phyloP scores from a whole-genome alignment of 2,113 vertebrate genomes.

The Toxotes jaculatrix region DNA sequence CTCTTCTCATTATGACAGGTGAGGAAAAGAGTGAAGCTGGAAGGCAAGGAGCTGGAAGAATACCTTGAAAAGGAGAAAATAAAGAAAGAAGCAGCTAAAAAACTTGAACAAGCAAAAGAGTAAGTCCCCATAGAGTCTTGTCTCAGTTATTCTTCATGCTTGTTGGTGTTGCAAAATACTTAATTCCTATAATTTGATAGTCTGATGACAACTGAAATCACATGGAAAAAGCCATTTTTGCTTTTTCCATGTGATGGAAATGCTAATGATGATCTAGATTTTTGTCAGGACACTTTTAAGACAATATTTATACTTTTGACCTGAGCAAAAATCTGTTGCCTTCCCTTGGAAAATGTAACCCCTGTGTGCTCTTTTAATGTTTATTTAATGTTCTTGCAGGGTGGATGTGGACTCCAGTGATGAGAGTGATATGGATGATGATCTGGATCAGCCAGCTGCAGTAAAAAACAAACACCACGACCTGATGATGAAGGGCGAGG shows the following conservation, averaged over 20 bases:
- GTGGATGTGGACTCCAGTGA: conserved; percentile 98
- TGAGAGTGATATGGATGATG: conserved; percentile 96
- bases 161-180: background rate
- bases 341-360: background rate
- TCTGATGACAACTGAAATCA: conserved; percentile 25
- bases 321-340: conserved; percentile 13
- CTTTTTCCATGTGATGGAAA: too few relatives aligned
- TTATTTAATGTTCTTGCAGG: conserved; percentile 75
- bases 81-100: conserved; percentile 98
- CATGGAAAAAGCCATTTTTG: conserved; percentile 3
- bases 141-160: background rate
- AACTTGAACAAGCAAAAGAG: conserved; percentile 99
- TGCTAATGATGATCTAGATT: conserved; percentile 26
- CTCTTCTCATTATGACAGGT: conserved; percentile 81
- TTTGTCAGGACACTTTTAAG: background rate
- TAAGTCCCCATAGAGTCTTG: conserved; percentile 78
- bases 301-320: conserved; percentile 3
- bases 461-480: conserved; percentile 96
- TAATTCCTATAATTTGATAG: background rate
- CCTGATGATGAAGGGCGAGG: conserved; percentile 99
- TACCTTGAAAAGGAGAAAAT: conserved; percentile 95
- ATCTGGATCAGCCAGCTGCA: conserved; percentile 90
- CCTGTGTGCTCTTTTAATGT: background rate
- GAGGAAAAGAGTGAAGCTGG: conserved; percentile 95
- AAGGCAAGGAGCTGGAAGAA: conserved; percentile 97